Evolutionary conservation across 2,888 invertebrate genomes (phyloP).

Genomic region (Drosophila greeni): DNA sequence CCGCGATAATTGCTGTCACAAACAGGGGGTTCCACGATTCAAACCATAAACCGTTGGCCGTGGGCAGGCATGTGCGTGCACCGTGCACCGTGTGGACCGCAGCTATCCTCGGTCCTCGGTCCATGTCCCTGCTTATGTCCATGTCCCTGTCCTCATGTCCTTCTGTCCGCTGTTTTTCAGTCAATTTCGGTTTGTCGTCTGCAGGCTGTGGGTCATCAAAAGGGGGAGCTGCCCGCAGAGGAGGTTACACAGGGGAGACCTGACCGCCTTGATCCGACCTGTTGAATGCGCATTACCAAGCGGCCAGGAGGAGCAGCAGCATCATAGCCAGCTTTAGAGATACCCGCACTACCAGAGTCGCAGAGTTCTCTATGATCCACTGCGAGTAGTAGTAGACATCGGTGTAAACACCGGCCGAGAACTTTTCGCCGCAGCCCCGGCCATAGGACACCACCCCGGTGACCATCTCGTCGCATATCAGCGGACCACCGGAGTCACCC

Average conservation of each 20-base stretch:
- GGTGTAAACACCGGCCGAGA: conserved; percentile 53
- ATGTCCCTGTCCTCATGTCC: not conserved
- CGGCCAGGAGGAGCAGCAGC: not conserved
- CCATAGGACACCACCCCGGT: conserved; percentile 68
- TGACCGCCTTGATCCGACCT: conserved; percentile 1
- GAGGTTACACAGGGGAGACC: not conserved
- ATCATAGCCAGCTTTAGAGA: not conserved
- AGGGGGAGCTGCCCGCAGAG: not conserved
- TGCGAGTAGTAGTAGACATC: conserved; percentile 50
- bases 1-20: conserved; percentile 56
- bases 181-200: conserved; percentile 60
- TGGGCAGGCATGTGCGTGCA: not conserved
- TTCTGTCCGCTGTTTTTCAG: conserved; percentile 40
- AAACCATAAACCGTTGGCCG: conserved; percentile 54
- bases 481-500: conserved; percentile 69
- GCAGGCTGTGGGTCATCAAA: conserved; percentile 33
- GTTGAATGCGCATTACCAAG: conserved; percentile 7
- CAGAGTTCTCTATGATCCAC: conserved; percentile 50
- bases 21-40: conserved; percentile 30
- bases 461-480: conserved; percentile 47
- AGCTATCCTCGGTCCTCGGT: too few relatives aligned
- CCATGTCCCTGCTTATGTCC: not conserved
- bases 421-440: conserved; percentile 46
- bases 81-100: conserved; percentile 40
- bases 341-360: not conserved